Percentiles rank a stretch among this genome's conserved stretches.
These are phyloP conservation scores for Musca domestica DNA, from an alignment of 1,140 invertebrate species.

Conservation along the genomic window DNA sequence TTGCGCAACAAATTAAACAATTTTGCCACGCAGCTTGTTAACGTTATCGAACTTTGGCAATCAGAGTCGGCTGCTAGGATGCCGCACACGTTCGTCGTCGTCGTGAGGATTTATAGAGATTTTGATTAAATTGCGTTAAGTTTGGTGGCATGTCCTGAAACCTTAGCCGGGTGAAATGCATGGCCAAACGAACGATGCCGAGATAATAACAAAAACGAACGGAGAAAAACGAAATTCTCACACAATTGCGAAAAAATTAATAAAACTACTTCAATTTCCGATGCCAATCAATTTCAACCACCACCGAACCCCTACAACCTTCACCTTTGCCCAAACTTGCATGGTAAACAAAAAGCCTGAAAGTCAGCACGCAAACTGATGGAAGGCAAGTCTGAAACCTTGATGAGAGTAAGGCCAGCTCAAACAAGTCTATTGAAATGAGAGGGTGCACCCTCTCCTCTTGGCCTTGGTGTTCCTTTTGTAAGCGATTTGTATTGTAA, in stretches of 20 bases:
- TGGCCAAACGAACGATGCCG: background rate
- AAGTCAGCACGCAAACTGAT: too few species aligned
- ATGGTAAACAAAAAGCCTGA: too few species aligned
- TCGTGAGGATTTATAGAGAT: background rate
- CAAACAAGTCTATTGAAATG: too few species aligned
- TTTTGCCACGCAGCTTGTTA: too few species aligned
- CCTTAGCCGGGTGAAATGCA: background rate
- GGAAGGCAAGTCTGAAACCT: too few species aligned
- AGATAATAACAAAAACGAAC: background rate
- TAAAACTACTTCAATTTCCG: slow-evolving; percentile 19
- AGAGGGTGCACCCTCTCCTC: background rate
- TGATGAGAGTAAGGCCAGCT: too few species aligned
- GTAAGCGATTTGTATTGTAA: slow-evolving; percentile 5
- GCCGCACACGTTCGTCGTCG: too few species aligned
- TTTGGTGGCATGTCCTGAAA: background rate
- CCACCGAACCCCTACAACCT: too few species aligned
- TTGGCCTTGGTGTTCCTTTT: background rate
- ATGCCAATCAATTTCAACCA: slow-evolving; percentile 8
- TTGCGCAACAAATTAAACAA: too few species aligned
- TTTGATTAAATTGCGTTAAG: slow-evolving; percentile 19
- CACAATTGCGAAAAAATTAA: slow-evolving; percentile 5
- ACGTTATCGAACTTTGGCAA: too few species aligned
- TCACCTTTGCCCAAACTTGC: too few species aligned
- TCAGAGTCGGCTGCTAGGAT: too few species aligned
- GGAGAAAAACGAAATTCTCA: slow-evolving; percentile 19